Base-by-base conservation (phyloP, 2,797 vertebrate species). In the Xerus rutilus region DNA sequence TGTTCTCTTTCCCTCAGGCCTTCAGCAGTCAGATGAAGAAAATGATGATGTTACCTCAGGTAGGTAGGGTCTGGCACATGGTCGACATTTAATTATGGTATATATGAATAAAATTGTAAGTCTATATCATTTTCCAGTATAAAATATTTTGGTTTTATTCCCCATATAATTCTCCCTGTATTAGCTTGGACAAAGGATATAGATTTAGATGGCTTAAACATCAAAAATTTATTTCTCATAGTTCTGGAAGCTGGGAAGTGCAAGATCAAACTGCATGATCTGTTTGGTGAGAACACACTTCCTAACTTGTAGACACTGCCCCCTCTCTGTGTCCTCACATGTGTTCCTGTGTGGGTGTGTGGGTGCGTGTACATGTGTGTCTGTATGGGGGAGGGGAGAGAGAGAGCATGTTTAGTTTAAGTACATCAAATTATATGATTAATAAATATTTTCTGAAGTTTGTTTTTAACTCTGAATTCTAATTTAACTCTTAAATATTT, bases 401-500 rank as follows among this genome's bases (percentile, higher is more conserved):
- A 23, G 57, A 57, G 21, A 59, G 57, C 23, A 10, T 62, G 21
- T 57, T 57, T 21, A 8, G 23, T 62, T 57, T 23, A 62, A 79
- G 35, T n/a, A 79, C 14, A 59, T 74, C 6, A 76, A 0, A 52
- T 32, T 57, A 64, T 49, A 4, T 93, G 28, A 77, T 77, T 72
- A 62, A 65, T 43, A 7, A 74, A 77, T 3, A 87, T 87, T 85
- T 94, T 89, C 83, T 39, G 77, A 95, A 43, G 32, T 18, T 84
- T 35, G 25, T 67, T 88, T 79, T 17, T 76, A 47, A 57, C n/a
- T 84, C 39, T 92, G 45, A 97, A 84, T 90, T 39, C 47, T 76
- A n/a, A 73, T 45, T 4, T 79, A 79, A 86, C 59, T 23, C 45
- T 4, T 79, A 76, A 89, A 65, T 32, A 39, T 64, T 69, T 94